phyloP scores from a whole-genome alignment of 2,888 invertebrate species.

The Drosophila yooni region DNA sequence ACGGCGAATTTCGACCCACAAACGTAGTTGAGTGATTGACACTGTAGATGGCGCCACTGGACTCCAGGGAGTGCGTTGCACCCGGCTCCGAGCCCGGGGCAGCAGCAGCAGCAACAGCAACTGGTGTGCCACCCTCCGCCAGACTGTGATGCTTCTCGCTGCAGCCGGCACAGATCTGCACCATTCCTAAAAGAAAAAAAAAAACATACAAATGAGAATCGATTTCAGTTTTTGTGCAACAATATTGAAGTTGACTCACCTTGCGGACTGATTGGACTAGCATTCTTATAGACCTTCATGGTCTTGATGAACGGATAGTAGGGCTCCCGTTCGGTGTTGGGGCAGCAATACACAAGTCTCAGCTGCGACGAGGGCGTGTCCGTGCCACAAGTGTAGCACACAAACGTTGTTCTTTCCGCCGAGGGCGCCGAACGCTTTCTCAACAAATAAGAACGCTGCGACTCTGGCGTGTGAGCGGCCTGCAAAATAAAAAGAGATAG shows the following conservation, averaged over 20 bases:
- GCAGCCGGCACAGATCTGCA: constrained; percentile 94
- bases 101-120: constrained; percentile 46
- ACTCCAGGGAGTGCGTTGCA: constrained; percentile 51
- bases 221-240: background rate
- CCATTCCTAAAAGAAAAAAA: constrained; percentile 87
- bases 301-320: constrained; percentile 95
- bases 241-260: constrained; percentile 85
- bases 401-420: constrained; percentile 89
- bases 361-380: constrained; percentile 92
- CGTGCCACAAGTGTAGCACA: constrained; percentile 95
- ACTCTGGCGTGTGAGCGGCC: constrained; percentile 90
- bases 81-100: constrained; percentile 33
- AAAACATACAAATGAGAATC: constrained; percentile 1
- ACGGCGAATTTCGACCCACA: constrained; percentile 83
- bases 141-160: constrained; percentile 89
- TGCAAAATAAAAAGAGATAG: constrained; percentile 75
- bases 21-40: constrained; percentile 43
- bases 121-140: constrained; percentile 84
- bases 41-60: constrained; percentile 64
- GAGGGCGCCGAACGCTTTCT: constrained; percentile 90
- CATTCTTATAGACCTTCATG: constrained; percentile 92
- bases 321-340: constrained; percentile 93
- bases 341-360: constrained; percentile 93
- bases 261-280: constrained; percentile 95
- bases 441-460: constrained; percentile 92